phyloP scores from a whole-genome alignment of 2,113 vertebrate genomes.

The Embiotoca jacksoni region DNA sequence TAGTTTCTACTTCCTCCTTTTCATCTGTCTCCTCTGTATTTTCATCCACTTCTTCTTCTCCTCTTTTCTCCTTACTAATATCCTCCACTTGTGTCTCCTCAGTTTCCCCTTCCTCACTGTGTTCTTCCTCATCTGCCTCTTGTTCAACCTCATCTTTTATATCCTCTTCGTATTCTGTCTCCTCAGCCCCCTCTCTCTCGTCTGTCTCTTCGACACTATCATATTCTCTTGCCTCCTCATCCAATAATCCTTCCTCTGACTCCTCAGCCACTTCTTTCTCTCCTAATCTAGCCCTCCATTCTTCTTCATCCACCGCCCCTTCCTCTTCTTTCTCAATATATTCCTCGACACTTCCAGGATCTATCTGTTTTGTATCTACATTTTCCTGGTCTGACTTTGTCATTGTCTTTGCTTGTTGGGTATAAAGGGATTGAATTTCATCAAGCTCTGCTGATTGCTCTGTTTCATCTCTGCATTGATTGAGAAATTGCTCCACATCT shows the following conservation, averaged over 20 bases:
- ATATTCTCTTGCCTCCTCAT: slow-evolving; percentile 15
- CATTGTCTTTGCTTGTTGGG: neutral
- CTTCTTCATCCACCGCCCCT: slow-evolving; percentile 18
- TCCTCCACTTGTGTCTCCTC: neutral
- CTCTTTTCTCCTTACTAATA: neutral
- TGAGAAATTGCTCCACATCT: slow-evolving; percentile 57
- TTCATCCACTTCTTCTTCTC: neutral
- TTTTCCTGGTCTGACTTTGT: slow-evolving; percentile 13
- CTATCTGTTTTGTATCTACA: neutral
- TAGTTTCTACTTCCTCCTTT: neutral
- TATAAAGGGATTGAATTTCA: neutral
- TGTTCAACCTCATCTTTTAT: neutral
- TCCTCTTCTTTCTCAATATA: slow-evolving; percentile 27
- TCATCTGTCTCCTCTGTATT: neutral
- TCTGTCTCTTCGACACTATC: slow-evolving; percentile 41
- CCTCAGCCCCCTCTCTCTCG: slow-evolving; percentile 31
- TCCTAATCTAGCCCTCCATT: slow-evolving; percentile 8
- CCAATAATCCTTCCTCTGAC: slow-evolving; percentile 10
- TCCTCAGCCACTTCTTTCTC: slow-evolving; percentile 6
- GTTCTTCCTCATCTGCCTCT: neutral
- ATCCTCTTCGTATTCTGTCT: slow-evolving; percentile 29
- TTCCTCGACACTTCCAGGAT: neutral
- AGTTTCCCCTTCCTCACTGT: neutral
- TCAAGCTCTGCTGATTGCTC: slow-evolving; percentile 34
- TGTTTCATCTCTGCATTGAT: slow-evolving; percentile 4